Evolutionary conservation across 2,888 invertebrate species (phyloP).

Genomic region (Parnassius glacialis): DNA sequence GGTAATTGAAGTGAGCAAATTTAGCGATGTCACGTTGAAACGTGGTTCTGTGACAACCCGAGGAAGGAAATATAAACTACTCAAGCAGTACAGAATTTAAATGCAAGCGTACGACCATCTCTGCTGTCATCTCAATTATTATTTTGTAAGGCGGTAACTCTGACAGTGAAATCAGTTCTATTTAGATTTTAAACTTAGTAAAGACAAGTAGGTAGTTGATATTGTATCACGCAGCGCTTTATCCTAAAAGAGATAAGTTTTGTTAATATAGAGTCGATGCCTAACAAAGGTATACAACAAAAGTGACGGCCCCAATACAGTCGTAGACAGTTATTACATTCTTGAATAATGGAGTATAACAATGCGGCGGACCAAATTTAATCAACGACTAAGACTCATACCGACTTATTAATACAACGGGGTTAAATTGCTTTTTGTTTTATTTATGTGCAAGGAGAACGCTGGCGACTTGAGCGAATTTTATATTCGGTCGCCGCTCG

Average conservation of each 20-base stretch:
- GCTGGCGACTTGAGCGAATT: constrained; percentile 18
- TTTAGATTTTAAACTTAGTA: background rate
- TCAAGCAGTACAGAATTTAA: too few relatives aligned
- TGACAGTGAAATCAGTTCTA: background rate
- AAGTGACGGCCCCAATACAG: constrained; percentile 38
- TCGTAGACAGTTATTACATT: constrained; percentile 51
- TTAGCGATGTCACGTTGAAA: too few relatives aligned
- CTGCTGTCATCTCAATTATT: too few relatives aligned
- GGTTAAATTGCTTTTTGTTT: constrained; percentile 30
- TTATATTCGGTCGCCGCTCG: constrained; percentile 1
- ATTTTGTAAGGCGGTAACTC: too few relatives aligned
- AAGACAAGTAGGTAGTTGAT: background rate
- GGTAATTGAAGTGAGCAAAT: too few relatives aligned
- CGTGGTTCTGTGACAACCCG: too few relatives aligned
- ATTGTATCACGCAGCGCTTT: background rate
- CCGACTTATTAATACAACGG: constrained; percentile 30
- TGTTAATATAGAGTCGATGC: constrained; percentile 31
- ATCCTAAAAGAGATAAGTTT: constrained; percentile 29
- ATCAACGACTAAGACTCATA: constrained; percentile 39
- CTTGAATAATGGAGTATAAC: constrained; percentile 50
- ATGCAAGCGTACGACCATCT: too few relatives aligned
- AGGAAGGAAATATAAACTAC: too few relatives aligned
- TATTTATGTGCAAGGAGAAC: constrained; percentile 27
- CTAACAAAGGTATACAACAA: constrained; percentile 37
- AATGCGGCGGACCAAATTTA: constrained; percentile 42